Percentiles rank a stretch among this genome's conserved stretches.
These are phyloP conservation scores for Netelia virgata DNA, from an alignment of 2,888 invertebrate species.

Conservation along the genomic window DNA sequence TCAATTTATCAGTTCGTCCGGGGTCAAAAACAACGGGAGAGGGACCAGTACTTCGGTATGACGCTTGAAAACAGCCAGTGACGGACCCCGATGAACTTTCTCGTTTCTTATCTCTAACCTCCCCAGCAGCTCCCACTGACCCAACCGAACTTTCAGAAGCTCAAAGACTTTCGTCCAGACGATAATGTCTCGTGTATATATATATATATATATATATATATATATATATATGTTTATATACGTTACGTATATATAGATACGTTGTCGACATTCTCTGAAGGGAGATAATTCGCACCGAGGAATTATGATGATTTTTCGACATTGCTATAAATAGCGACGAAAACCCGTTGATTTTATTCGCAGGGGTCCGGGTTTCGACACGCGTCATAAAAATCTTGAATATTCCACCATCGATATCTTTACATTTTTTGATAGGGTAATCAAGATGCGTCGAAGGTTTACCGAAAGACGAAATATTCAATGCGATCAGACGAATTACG, in stretches of 20 bases:
- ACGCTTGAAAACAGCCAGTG: constrained; percentile 56
- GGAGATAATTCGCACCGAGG: constrained; percentile 14
- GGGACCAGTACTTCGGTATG: constrained; percentile 23
- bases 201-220: neutral
- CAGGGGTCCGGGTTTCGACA: constrained; percentile 33
- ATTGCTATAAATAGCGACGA: constrained; percentile 19
- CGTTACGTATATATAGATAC: neutral
- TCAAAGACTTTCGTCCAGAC: constrained; percentile 20
- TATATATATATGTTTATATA: neutral
- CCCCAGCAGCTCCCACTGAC: constrained; percentile 54
- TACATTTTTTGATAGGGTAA: neutral
- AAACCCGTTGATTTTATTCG: constrained; percentile 47
- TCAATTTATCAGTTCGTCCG: constrained; percentile 72
- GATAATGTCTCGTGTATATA: neutral
- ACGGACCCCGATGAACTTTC: constrained; percentile 65
- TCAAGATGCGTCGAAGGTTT: neutral
- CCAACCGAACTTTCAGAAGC: constrained; percentile 49
- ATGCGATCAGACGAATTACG: neutral
- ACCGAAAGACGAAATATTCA: constrained; percentile 2
- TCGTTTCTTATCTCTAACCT: constrained; percentile 45
- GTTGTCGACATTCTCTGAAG: neutral
- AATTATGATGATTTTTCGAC: neutral
- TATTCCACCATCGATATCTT: neutral
- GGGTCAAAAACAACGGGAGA: constrained; percentile 39
- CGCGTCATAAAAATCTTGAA: constrained; percentile 9